phyloP scores from a whole-genome alignment of 1,140 invertebrate species.

The Mesaphorura yosii region DNA sequence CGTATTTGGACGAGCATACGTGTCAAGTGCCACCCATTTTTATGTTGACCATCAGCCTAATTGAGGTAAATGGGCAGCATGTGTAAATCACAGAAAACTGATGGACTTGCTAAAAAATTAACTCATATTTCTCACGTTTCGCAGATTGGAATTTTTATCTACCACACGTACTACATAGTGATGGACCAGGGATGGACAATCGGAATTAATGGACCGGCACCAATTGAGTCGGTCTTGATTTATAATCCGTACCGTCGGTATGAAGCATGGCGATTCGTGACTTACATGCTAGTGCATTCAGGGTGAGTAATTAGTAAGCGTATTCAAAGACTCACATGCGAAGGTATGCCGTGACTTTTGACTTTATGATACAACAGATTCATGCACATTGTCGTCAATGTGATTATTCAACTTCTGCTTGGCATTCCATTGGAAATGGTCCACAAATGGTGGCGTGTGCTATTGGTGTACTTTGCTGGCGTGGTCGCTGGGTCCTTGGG shows the following conservation, averaged over 20 bases:
- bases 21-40: slow-evolving; percentile 74
- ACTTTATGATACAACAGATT: too few relatives aligned
- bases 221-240: slow-evolving; percentile 56
- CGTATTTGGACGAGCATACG: slow-evolving; percentile 61
- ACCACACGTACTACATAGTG: slow-evolving; percentile 37
- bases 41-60: slow-evolving; percentile 52
- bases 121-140: slow-evolving; percentile 18
- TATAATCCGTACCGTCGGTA: slow-evolving; percentile 78
- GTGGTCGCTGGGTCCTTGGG: slow-evolving; percentile 75
- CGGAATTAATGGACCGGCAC: slow-evolving; percentile 22
- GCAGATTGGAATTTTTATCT: slow-evolving; percentile 40
- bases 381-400: slow-evolving; percentile 79
- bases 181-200: slow-evolving; percentile 30
- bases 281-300: slow-evolving; percentile 95
- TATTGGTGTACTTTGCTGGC: slow-evolving; percentile 52
- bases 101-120: not conserved
- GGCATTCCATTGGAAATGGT: slow-evolving; percentile 87
- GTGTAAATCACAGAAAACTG: not conserved
- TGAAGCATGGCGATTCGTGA: slow-evolving; percentile 83
- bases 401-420: slow-evolving; percentile 80
- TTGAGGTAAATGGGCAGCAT: slow-evolving; percentile 35
- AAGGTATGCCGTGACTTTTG: not conserved
- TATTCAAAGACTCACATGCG: not conserved
- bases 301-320: slow-evolving; percentile 48
- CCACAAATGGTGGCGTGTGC: slow-evolving; percentile 82